phyloP scores from a whole-genome alignment of 2,888 invertebrate genomes.

The Blastobasis adustella region DNA sequence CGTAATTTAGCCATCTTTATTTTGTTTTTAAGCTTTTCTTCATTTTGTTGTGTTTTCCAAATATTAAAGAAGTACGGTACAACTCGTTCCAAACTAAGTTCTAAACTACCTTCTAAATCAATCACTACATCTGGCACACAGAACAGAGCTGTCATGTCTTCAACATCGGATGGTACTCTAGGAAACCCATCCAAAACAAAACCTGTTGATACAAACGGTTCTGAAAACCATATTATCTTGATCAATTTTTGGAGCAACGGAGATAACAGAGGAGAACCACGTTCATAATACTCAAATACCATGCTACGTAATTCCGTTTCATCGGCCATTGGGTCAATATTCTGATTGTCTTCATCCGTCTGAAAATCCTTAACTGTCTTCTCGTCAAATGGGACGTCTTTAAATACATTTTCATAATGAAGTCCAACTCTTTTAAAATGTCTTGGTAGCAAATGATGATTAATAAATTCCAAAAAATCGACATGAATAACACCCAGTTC shows the following conservation, averaged over 20 bases:
- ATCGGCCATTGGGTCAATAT: conserved; percentile 45
- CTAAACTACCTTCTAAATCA: conserved; percentile 52
- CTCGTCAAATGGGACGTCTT: conserved; percentile 40
- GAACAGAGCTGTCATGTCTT: conserved; percentile 61
- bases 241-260: conserved; percentile 56
- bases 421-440: conserved; percentile 63
- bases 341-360: conserved; percentile 48
- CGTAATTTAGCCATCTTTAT: conserved; percentile 29
- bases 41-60: conserved; percentile 54
- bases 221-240: conserved; percentile 66
- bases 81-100: conserved; percentile 40
- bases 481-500: conserved; percentile 72
- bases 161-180: conserved; percentile 66
- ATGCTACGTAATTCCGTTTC: conserved; percentile 49
- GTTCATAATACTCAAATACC: conserved; percentile 64
- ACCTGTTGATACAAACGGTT: conserved; percentile 63
- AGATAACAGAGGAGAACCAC: conserved; percentile 57
- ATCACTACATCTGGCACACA: conserved; percentile 76
- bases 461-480: conserved; percentile 57
- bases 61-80: conserved; percentile 37
- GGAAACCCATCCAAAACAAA: conserved; percentile 79
- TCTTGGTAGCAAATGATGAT: conserved; percentile 45
- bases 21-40: conserved; percentile 40
- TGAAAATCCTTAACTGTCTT: conserved; percentile 48
- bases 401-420: conserved; percentile 53